Conservation (phyloP, 1,140 invertebrate genomes). For the Orussus abietinus region DNA sequence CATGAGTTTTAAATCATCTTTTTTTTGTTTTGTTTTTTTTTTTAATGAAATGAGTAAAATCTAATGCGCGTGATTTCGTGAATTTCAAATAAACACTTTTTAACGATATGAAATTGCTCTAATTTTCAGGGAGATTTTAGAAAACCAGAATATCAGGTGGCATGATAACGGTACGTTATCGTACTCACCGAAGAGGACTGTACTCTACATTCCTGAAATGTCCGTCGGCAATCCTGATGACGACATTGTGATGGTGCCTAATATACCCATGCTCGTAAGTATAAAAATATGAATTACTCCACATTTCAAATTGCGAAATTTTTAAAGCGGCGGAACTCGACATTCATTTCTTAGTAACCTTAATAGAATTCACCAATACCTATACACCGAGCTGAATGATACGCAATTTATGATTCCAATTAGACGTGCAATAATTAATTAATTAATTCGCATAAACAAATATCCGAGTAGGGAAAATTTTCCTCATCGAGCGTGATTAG, state of each 20-base stretch:
- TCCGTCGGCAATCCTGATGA: constrained; percentile 65
- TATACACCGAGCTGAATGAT: not conserved
- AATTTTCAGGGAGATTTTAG: constrained; percentile 62
- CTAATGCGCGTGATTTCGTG: constrained; percentile 9
- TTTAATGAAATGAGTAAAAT: not conserved
- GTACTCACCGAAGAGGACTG: constrained; percentile 64
- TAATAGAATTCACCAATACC: not conserved
- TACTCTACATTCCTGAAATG: constrained; percentile 64
- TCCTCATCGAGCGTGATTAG: too few relatives aligned
- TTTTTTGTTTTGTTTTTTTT: constrained; percentile 1
- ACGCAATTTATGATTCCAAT: not conserved
- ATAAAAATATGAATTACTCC: not conserved
- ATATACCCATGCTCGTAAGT: constrained; percentile 75
- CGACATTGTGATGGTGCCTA: constrained; percentile 67
- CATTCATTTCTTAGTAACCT: not conserved
- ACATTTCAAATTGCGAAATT: not conserved
- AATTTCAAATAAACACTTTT: constrained; percentile 9
- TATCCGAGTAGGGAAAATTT: too few relatives aligned
- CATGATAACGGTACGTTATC: constrained; percentile 74
- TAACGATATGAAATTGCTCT: constrained; percentile 2
- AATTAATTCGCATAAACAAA: too few relatives aligned
- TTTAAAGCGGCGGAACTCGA: not conserved
- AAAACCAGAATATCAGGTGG: constrained; percentile 64
- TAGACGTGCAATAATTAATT: too few relatives aligned
- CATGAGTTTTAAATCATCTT: not conserved